Evolutionary conservation across 2,888 invertebrate genomes (phyloP), one percentile per base, ranked within the genome.

Genomic region (Drosophila peninsularis): DNA sequence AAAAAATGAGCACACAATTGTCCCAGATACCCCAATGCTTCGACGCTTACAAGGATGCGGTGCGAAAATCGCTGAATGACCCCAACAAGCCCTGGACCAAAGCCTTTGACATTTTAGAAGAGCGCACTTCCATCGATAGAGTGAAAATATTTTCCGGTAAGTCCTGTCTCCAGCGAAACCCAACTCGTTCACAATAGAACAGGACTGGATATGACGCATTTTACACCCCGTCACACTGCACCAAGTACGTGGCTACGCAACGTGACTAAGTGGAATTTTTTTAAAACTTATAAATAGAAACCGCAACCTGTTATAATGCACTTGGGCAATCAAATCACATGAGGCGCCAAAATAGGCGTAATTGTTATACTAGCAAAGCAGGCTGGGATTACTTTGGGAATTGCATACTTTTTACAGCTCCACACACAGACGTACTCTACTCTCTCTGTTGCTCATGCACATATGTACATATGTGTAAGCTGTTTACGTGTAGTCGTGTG

Each of bases 91-190:
- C 96, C 53, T 96, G 96, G 96, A 94, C 95, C 5, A 93, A 93
- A 84, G 92, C 94, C 75, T 94, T 97, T 72, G 94, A 94, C 27
- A 91, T 93, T 71, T 93, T 94, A 6, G 98, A 98, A 91, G 91
- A 93, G 76, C 96, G 95, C 91, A 95, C 95, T 81, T 96, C 96
- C 86, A 93, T 97, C 54, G 95, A 95, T 89, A 94, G 97, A 82
- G 92, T 96, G 30, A 96, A 97, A 92, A 82, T 97, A 82, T 96
- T 96, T 92, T 89, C 95, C 78, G 97, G 97, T 97, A 93, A 94
- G 95, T 92, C 24, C 60, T 37, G 13, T 17, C 39, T 32, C 5
- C 32, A 45, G 17, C 9, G 13, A 39, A 52, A 17, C 7, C 24
- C 21, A 17, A 39, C 24, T 42, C 47, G 39, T 67, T 53, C 45